Base-by-base conservation (phyloP, 30 jellyfish, hydroid and myxozoan genomes). In the Aurelia aurita region DNA sequence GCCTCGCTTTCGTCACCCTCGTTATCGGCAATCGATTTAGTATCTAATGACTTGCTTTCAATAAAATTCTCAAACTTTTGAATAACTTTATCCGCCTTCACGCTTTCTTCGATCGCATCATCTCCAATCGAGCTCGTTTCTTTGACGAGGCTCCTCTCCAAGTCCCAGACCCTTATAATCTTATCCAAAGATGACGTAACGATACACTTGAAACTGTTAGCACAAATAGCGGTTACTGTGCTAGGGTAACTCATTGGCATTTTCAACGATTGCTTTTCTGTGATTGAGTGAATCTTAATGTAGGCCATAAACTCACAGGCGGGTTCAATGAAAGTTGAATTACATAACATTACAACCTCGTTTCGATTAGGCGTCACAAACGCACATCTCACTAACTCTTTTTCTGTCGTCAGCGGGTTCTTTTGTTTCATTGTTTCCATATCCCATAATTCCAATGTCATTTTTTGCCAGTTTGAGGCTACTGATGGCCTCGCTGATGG, bases 141-240 rank as follows among this genome's bases (percentile, higher is more conserved):
- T 47, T 35, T 29, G 21, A 69, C 89, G 72, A 60, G 78, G 72
- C 60, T 85, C 45, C 93, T 59, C 39, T 85, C 95, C 32, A 85
- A 78, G 69, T 87, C 77, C 96, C 96, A 87, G 59, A 87, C 90
- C 14, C 96, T 61, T 53, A 87, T 75, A 2, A 75, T 87, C 51
- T 87, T 87, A 53, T 87, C 96, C 35, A 80, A 62, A 22, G 96
- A 87, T 21, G 96, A 73, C 23, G 96, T 75, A 12, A 87, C 74
- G 15, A 87, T 39, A 59, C 90, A 69, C 0, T 27, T 77, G 53
- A 69, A 70, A 8, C 90, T 80, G 32, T 47, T 65, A 31, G 86
- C 87, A 45, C 87, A 72, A 22, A 87, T 35, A n/a, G 87, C 55
- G 13, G 51, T 45, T 23, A 87, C 72, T 0, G 87, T 57, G 59